A percentile compares a stretch with the other conserved stretches of the same genome.
phyloP scores from a whole-genome alignment of 2,888 invertebrate genomes.

The Patella ulyssiponensis region DNA sequence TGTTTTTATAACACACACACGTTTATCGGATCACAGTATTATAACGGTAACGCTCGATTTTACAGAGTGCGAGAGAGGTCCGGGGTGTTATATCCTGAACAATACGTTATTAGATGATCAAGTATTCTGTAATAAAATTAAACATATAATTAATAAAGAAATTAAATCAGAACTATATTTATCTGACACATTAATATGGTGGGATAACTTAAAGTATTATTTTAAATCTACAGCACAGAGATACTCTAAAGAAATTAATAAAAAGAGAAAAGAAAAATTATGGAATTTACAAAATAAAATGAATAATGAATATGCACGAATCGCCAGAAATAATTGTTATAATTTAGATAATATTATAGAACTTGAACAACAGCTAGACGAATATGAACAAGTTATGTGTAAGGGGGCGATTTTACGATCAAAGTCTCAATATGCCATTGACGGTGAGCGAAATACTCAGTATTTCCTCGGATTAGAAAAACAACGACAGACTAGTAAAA shows the following conservation, averaged over 20 bases:
- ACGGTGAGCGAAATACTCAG: background rate
- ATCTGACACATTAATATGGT: slow-evolving; percentile 23
- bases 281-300: slow-evolving; percentile 22
- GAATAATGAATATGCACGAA: slow-evolving; percentile 12
- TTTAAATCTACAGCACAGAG: slow-evolving; percentile 15
- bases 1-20: background rate
- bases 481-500: background rate
- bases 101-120: background rate
- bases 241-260: slow-evolving; percentile 13
- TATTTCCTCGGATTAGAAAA: background rate
- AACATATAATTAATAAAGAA: background rate
- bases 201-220: slow-evolving; percentile 32
- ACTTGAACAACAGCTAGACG: background rate
- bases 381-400: background rate
- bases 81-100: background rate
- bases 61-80: background rate
- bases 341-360: background rate
- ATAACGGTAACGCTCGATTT: background rate
- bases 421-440: background rate
- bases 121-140: background rate
- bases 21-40: slow-evolving; percentile 4
- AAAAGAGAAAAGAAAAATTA: slow-evolving; percentile 15
- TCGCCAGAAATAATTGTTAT: background rate
- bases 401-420: background rate
- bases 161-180: background rate